Conservation (phyloP, 2,888 invertebrate genomes). For the Phoronis australis region DNA sequence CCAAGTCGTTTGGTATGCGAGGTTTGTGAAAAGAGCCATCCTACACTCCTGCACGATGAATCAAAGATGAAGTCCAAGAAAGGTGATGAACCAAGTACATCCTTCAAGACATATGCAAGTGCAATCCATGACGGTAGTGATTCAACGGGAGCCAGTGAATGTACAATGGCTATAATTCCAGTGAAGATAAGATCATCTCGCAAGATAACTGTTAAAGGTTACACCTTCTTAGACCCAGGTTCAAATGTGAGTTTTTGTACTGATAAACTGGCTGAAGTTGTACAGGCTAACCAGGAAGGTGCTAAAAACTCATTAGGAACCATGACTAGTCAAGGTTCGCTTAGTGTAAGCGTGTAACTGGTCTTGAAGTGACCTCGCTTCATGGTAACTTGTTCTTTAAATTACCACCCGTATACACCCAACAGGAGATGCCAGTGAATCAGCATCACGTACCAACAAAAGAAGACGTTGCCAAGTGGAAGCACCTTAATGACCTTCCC, state of each 20-base stretch:
- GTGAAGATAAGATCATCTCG: slow-evolving; percentile 2
- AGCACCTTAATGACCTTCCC: slow-evolving; percentile 7
- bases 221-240: slow-evolving; percentile 7
- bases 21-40: slow-evolving; percentile 2
- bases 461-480: slow-evolving; percentile 10
- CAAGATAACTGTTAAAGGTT: slow-evolving; percentile 1
- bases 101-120: too few relatives aligned
- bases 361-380: slow-evolving; percentile 4
- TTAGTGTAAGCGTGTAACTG: slow-evolving; percentile 6
- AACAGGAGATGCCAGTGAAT: slow-evolving; percentile 11
- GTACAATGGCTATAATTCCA: slow-evolving; percentile 9
- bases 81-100: too few relatives aligned
- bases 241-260: slow-evolving; percentile 9
- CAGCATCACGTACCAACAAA: slow-evolving; percentile 9
- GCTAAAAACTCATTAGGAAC: slow-evolving; percentile 3
- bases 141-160: slow-evolving; percentile 1
- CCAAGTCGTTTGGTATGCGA: too few relatives aligned
- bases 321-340: background rate
- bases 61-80: background rate
- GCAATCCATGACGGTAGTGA: too few relatives aligned
- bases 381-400: slow-evolving; percentile 5
- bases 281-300: background rate
- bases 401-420: slow-evolving; percentile 11
- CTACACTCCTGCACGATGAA: slow-evolving; percentile 4
- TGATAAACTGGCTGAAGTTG: background rate